These are phyloP conservation scores for Ericerus pela DNA, from an alignment of 1,140 invertebrate species.

Conservation along the genomic window DNA sequence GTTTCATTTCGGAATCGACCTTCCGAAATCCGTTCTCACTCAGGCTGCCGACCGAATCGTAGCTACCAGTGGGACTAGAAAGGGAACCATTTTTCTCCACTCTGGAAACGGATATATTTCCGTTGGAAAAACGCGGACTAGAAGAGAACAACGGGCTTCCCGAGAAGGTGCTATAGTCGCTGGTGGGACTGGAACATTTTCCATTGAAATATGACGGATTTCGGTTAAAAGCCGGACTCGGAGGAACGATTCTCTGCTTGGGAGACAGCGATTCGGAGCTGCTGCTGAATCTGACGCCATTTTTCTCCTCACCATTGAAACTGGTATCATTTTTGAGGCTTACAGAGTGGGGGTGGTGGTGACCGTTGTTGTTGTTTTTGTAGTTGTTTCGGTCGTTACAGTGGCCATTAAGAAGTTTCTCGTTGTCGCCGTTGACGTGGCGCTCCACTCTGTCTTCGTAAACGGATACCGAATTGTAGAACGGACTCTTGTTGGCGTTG, in stretches of 20 bases:
- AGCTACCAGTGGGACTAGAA: constrained; percentile 2
- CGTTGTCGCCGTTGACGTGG: background rate
- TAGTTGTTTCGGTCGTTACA: background rate
- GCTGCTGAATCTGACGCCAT: constrained; percentile 3
- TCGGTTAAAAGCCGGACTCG: constrained; percentile 19
- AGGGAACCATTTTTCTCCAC: background rate
- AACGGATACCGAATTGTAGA: background rate
- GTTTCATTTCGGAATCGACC: constrained; percentile 33
- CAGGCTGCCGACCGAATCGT: background rate
- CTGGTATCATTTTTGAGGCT: too few relatives aligned
- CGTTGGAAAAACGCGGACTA: constrained; percentile 6
- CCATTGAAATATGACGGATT: constrained; percentile 16
- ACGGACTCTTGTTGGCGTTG: background rate
- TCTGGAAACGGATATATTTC: background rate
- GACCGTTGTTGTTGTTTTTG: background rate
- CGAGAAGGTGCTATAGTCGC: constrained; percentile 2
- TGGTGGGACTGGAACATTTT: constrained; percentile 19
- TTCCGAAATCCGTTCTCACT: constrained; percentile 26
- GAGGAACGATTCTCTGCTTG: constrained; percentile 12
- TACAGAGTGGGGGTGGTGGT: background rate
- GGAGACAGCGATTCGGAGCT: background rate
- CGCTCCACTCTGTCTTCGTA: background rate
- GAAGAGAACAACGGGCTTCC: constrained; percentile 3
- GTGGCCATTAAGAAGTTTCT: too few relatives aligned
- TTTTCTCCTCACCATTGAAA: background rate